A percentile compares a stretch with the other conserved stretches of the same genome.
Conservation (phyloP, 2,797 vertebrate genomes). For the Dipus sagitta region DNA sequence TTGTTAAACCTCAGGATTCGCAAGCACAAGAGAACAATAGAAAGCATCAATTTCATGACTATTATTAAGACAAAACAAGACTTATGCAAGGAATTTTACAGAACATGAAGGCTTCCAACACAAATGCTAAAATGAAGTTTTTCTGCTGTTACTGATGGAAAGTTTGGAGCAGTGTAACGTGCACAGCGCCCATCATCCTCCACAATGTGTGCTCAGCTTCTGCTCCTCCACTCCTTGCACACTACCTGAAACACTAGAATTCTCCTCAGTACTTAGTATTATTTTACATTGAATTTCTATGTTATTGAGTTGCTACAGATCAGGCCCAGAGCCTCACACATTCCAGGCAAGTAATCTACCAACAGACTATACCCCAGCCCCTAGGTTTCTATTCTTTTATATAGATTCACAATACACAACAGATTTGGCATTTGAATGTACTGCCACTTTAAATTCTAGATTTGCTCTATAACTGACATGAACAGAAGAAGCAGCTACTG, state of each 20-base stretch:
- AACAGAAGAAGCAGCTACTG: background rate
- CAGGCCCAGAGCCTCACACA: background rate
- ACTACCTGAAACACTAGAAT: background rate
- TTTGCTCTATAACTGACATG: background rate
- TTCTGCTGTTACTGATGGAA: background rate
- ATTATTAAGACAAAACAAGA: slow-evolving; percentile 50
- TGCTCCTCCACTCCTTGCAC: background rate
- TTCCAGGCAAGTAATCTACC: background rate
- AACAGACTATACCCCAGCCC: background rate
- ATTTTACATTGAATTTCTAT: background rate
- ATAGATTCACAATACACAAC: background rate
- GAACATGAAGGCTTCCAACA: slow-evolving; percentile 5
- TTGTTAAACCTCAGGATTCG: background rate
- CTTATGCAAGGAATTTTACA: background rate
- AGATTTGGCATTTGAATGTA: background rate
- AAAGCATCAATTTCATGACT: background rate
- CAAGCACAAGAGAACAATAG: slow-evolving; percentile 1
- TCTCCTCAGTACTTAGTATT: background rate
- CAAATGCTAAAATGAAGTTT: background rate
- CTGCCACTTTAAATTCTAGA: slow-evolving; percentile 19
- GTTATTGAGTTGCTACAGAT: background rate
- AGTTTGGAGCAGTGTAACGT: background rate
- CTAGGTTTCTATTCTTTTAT: background rate
- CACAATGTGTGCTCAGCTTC: background rate
- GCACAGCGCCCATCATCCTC: background rate